Conservation (phyloP, 2,888 invertebrate genomes). For the Osmoderma eremita region DNA sequence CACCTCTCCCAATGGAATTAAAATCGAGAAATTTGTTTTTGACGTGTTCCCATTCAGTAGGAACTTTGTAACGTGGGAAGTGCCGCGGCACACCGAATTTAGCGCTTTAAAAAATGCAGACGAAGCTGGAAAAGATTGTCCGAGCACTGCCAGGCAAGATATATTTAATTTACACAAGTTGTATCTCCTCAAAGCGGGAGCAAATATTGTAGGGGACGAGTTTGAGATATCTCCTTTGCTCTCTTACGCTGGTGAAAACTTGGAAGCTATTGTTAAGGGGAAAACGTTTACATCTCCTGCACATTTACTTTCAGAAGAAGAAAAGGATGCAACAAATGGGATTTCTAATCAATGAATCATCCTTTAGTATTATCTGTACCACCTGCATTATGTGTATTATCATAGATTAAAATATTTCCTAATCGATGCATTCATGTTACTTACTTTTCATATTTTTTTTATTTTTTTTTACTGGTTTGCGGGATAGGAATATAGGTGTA, state of each 20-base stretch:
- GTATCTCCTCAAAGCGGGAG: conserved; percentile 85
- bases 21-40: conserved; percentile 99
- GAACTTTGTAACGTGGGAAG: conserved; percentile 93
- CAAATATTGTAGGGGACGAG: conserved; percentile 73
- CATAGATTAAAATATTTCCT: not conserved
- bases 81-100: conserved; percentile 91
- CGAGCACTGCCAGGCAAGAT: conserved; percentile 85
- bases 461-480: conserved; percentile 9
- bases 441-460: conserved; percentile 11
- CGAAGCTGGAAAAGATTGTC: conserved; percentile 87
- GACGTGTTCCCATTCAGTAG: conserved; percentile 96
- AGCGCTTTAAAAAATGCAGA: conserved; percentile 97
- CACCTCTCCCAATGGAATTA: conserved; percentile 90
- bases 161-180: conserved; percentile 80
- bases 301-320: conserved; percentile 19
- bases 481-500: conserved; percentile 5
- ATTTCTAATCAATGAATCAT: not conserved
- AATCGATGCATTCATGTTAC: conserved; percentile 2
- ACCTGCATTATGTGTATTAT: not conserved
- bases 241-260: conserved; percentile 90
- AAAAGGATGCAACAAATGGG: conserved; percentile 26
- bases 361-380: not conserved
- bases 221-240: conserved; percentile 93
- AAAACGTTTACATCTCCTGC: conserved; percentile 45
- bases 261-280: conserved; percentile 62